A percentile compares a stretch with the other conserved stretches of the same genome.
These are phyloP conservation scores for Enoplosus armatus DNA, from an alignment of 2,797 vertebrate species.

Conservation along the genomic window DNA sequence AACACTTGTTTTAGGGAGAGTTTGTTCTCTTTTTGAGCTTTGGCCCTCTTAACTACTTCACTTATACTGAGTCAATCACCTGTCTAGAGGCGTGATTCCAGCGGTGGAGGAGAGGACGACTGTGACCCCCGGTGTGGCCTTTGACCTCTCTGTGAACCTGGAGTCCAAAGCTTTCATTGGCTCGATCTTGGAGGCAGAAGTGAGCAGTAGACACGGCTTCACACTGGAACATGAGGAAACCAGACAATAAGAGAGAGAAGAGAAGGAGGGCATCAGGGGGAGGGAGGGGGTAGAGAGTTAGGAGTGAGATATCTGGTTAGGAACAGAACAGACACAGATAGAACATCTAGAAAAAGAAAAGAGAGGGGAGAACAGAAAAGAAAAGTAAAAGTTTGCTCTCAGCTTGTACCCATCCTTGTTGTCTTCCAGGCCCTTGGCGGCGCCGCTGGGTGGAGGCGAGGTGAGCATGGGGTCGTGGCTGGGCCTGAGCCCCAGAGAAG, in stretches of 20 bases:
- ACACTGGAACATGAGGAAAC: constrained; percentile 71
- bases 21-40: not conserved
- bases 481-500: constrained; percentile 88
- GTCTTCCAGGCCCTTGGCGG: constrained; percentile 87
- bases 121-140: constrained; percentile 92
- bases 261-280: no score
- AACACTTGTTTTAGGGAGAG: not conserved
- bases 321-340: no score
- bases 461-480: constrained; percentile 86
- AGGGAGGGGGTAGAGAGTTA: no score
- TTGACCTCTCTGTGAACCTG: constrained; percentile 97
- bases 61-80: constrained; percentile 74
- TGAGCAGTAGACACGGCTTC: constrained; percentile 81
- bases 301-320: not conserved
- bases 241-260: not conserved
- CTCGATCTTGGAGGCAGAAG: constrained; percentile 91
- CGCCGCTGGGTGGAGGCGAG: constrained; percentile 73
- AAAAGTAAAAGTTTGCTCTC: not conserved
- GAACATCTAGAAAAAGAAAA: no score
- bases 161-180: constrained; percentile 99
- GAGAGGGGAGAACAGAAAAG: no score
- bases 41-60: not conserved
- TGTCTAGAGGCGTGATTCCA: constrained; percentile 88
- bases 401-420: constrained; percentile 89
- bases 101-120: constrained; percentile 82